phyloP scores from a whole-genome alignment of 2,113 vertebrate genomes.

The Danionella cerebrum region DNA sequence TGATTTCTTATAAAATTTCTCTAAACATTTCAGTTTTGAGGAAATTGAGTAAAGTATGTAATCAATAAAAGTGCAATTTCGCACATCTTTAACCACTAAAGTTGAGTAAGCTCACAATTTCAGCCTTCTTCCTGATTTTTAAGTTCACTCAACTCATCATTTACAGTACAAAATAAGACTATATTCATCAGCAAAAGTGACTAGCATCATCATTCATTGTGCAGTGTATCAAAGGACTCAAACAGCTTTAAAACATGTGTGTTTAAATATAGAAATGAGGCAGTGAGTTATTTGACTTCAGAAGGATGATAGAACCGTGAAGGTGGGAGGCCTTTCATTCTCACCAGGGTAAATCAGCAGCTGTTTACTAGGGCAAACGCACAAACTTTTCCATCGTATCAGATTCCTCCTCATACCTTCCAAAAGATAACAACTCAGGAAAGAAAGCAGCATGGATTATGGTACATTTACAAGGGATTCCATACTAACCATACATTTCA shows the following conservation, averaged over 20 bases:
- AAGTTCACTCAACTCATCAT: too few relatives aligned
- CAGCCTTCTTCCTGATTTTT: too few relatives aligned
- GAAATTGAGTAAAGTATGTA: too few relatives aligned
- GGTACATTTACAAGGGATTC: too few relatives aligned
- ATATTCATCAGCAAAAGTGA: background rate
- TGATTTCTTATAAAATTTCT: too few relatives aligned
- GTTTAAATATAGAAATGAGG: background rate
- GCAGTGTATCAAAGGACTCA: background rate
- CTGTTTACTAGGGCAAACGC: constrained; percentile 20
- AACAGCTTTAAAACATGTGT: background rate
- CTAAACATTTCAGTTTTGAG: too few relatives aligned
- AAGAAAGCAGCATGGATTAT: background rate
- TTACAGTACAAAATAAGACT: background rate
- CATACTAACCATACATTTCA: too few relatives aligned
- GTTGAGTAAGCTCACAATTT: too few relatives aligned
- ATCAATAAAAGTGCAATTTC: too few relatives aligned
- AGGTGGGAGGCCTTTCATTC: constrained; percentile 22
- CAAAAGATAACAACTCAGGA: background rate
- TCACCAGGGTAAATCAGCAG: constrained; percentile 28
- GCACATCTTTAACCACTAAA: too few relatives aligned
- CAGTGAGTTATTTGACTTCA: constrained; percentile 6
- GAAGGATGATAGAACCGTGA: constrained; percentile 17
- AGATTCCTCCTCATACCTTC: background rate
- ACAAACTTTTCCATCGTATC: constrained; percentile 5
- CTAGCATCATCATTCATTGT: background rate